Percentiles rank a stretch among this genome's conserved stretches.
These are phyloP conservation scores for Argyra leucocephala DNA, from an alignment of 2,888 invertebrate species.

Conservation along the genomic window DNA sequence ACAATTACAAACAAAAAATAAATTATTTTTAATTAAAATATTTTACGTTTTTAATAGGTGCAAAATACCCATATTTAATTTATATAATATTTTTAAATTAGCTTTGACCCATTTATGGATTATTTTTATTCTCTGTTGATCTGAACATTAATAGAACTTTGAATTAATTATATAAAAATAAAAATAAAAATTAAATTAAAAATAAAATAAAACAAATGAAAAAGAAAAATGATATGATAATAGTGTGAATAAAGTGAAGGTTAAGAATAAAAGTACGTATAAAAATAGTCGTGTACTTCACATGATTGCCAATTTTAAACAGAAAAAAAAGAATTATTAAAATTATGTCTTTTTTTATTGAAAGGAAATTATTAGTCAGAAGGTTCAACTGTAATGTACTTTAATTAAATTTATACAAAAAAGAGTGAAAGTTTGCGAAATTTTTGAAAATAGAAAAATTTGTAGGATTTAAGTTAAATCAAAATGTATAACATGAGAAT, in stretches of 20 bases:
- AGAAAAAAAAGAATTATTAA: no score
- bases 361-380: no score
- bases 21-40: no score
- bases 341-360: no score
- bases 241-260: neutral
- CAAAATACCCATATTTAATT: neutral
- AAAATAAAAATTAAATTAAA: neutral
- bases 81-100: neutral
- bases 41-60: neutral
- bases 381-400: no score
- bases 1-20: no score
- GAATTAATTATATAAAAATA: neutral
- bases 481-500: no score
- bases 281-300: neutral
- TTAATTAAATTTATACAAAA: no score
- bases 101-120: neutral
- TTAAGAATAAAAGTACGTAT: neutral
- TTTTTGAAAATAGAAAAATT: no score
- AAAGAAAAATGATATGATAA: conserved; percentile 1
- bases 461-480: no score
- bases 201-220: neutral
- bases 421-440: no score
- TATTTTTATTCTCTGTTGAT: neutral
- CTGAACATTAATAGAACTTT: conserved; percentile 2
- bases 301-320: no score